Conservation (phyloP, 2,113 vertebrate species). For the Phylloscopus whistleri region DNA sequence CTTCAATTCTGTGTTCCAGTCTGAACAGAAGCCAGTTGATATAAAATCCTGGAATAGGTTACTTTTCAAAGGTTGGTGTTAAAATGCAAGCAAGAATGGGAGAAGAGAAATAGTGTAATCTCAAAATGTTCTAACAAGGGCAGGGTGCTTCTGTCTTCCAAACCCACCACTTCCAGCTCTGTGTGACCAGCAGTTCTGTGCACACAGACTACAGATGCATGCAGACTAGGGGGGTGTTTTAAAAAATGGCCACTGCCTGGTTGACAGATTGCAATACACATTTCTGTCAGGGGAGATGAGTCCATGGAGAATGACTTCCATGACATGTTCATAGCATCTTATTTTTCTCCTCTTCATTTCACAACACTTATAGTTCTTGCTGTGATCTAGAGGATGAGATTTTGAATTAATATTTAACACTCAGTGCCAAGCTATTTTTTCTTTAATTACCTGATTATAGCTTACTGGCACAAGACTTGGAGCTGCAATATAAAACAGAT, state of each 20-base stretch:
- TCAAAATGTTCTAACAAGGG: neutral
- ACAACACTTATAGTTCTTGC: neutral
- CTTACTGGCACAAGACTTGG: slow-evolving; percentile 38
- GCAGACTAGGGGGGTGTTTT: neutral
- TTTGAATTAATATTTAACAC: slow-evolving; percentile 3
- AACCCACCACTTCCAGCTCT: neutral
- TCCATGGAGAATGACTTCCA: neutral
- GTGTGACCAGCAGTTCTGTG: neutral
- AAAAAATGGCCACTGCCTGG: neutral
- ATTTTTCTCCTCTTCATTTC: slow-evolving; percentile 24
- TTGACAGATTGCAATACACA: slow-evolving; percentile 14
- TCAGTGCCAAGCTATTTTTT: neutral
- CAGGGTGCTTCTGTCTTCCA: neutral
- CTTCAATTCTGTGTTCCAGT: neutral
- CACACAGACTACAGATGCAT: neutral
- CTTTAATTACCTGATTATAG: slow-evolving; percentile 2
- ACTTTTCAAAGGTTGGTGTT: neutral
- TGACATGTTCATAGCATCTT: slow-evolving; percentile 26
- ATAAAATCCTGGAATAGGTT: neutral
- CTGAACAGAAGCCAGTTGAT: neutral
- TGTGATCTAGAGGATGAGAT: neutral
- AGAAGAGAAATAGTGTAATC: neutral
- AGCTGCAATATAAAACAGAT: slow-evolving; percentile 34
- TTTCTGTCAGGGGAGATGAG: slow-evolving; percentile 29
- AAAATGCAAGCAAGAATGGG: neutral